Evolutionary conservation across 2,113 vertebrate genomes (phyloP).

Genomic region (Phainopepla nitens): DNA sequence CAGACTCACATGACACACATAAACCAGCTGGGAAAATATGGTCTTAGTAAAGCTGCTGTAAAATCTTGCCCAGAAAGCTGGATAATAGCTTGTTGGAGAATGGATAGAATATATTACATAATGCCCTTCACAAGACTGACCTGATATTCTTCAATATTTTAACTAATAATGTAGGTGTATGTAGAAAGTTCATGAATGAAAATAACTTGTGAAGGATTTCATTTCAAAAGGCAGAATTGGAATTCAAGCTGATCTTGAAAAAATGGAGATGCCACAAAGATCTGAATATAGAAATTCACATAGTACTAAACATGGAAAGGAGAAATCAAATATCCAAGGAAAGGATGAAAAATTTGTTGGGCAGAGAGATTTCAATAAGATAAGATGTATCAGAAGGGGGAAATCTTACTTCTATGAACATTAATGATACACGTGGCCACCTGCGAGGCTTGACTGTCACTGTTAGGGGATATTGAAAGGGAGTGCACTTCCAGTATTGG

Average conservation of each 20-base stretch:
- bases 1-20: constrained; percentile 6
- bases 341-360: neutral
- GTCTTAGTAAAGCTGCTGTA: neutral
- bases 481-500: neutral
- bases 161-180: neutral
- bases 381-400: neutral
- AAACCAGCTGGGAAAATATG: constrained; percentile 14
- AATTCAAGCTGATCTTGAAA: neutral
- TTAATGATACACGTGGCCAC: neutral
- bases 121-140: constrained; percentile 3
- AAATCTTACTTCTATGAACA: neutral
- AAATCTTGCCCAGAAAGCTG: neutral
- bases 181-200: neutral
- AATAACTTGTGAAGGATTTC: neutral
- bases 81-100: neutral
- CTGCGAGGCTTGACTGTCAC: neutral
- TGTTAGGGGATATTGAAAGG: neutral
- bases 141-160: neutral
- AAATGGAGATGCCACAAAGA: neutral
- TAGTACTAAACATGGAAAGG: neutral
- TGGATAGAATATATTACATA: neutral
- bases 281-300: neutral
- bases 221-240: neutral
- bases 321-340: neutral
- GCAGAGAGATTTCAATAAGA: neutral